Conservation (phyloP, 2,797 vertebrate genomes). For the Psittacula derbiana region DNA sequence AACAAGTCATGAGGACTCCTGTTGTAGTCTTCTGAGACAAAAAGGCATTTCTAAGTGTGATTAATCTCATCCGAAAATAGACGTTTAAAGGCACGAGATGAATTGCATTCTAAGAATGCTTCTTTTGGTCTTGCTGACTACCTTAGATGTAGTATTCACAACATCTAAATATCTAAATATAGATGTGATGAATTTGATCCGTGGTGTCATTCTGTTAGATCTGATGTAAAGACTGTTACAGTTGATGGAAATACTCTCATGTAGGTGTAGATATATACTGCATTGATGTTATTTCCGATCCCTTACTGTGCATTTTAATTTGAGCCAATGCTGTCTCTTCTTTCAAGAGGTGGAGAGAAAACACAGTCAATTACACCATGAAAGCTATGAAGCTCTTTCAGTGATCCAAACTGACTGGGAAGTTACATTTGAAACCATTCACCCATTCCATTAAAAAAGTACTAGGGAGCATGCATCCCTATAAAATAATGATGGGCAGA, state of each 20-base stretch:
- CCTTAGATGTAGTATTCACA: constrained; percentile 16
- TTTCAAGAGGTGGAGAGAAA: constrained; percentile 48
- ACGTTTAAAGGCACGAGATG: background rate
- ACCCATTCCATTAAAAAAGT: constrained; percentile 57
- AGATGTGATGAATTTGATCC: constrained; percentile 40
- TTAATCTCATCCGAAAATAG: constrained; percentile 17
- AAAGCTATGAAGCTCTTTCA: constrained; percentile 13
- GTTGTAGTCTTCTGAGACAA: background rate
- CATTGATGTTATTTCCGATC: constrained; percentile 12
- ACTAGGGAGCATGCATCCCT: background rate
- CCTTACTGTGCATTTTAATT: constrained; percentile 33
- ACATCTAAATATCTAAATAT: background rate
- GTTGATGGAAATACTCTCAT: constrained; percentile 1
- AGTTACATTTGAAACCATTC: constrained; percentile 55
- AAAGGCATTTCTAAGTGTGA: background rate
- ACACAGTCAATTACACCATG: constrained; percentile 39
- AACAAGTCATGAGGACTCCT: background rate
- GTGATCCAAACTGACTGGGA: constrained; percentile 29
- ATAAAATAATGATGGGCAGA: constrained; percentile 67
- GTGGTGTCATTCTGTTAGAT: constrained; percentile 16
- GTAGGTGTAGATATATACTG: constrained; percentile 5
- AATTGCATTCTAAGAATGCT: background rate
- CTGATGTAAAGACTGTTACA: constrained; percentile 22
- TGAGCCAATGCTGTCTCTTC: background rate
- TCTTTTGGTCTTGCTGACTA: background rate